Evolutionary conservation across 1,140 invertebrate genomes (phyloP).

Genomic region (Drosophila subobscura): DNA sequence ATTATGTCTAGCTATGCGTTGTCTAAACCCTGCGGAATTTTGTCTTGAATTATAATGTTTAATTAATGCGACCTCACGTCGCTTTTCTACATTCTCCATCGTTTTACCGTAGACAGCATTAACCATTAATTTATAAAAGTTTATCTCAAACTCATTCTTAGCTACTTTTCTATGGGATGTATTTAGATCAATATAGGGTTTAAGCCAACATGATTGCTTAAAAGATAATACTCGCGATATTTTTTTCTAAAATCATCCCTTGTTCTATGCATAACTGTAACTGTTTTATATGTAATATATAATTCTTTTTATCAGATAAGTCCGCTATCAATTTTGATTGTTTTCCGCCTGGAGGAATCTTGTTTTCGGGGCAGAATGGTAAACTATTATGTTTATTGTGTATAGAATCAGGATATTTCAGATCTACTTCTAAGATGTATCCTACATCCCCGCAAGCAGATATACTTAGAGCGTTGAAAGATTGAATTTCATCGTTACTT

Average conservation of each 20-base stretch:
- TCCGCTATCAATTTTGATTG: not conserved
- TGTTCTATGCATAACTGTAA: constrained; percentile 2
- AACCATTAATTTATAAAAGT: constrained; percentile 2
- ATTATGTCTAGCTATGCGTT: no score
- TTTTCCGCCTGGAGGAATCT: not conserved
- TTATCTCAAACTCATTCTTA: constrained; percentile 5
- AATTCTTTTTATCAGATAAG: not conserved
- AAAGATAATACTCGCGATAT: constrained; percentile 10
- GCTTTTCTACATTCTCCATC: constrained; percentile 2
- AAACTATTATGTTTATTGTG: not conserved
- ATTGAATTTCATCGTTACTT: not conserved
- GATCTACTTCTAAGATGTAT: constrained; percentile 8
- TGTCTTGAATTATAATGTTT: not conserved
- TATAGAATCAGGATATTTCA: not conserved
- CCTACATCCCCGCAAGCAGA: not conserved
- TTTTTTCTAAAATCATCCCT: not conserved
- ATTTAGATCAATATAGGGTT: constrained; percentile 4
- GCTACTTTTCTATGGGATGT: not conserved
- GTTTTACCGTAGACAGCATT: not conserved
- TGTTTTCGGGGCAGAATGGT: constrained; percentile 1
- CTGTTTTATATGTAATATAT: constrained; percentile 6
- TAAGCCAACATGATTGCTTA: constrained; percentile 4
- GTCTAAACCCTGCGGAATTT: constrained; percentile 2
- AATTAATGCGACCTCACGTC: not conserved
- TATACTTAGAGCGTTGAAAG: not conserved